phyloP scores from a whole-genome alignment of 2,888 invertebrate species.

The Eupithecia centaureata region DNA sequence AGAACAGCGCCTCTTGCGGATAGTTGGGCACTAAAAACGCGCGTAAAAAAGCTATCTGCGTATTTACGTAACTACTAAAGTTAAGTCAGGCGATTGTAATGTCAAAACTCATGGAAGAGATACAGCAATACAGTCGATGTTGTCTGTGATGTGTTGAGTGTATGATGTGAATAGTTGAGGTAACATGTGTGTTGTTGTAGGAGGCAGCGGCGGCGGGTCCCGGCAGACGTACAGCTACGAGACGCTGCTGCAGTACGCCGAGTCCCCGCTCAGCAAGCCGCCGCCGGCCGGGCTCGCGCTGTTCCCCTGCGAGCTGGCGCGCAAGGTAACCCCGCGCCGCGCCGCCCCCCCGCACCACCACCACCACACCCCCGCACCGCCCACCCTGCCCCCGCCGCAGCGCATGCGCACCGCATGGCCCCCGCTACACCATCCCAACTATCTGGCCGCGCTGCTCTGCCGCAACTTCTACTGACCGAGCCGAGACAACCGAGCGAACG shows the following conservation, averaged over 20 bases:
- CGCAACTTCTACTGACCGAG: slow-evolving; percentile 73
- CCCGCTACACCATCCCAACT: slow-evolving; percentile 74
- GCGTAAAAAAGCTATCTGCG: too few species aligned
- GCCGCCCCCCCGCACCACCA: slow-evolving; percentile 47
- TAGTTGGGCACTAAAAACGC: too few species aligned
- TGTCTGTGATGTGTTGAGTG: not conserved
- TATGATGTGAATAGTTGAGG: not conserved
- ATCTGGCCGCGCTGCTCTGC: slow-evolving; percentile 77
- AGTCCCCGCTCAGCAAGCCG: slow-evolving; percentile 82
- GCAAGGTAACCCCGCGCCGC: slow-evolving; percentile 76
- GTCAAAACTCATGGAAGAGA: too few species aligned
- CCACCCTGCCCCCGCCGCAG: slow-evolving; percentile 20
- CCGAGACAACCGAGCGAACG: not conserved
- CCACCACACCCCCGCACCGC: slow-evolving; percentile 43
- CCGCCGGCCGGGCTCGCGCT: slow-evolving; percentile 76
- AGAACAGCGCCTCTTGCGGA: too few species aligned
- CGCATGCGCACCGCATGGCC: slow-evolving; percentile 55
- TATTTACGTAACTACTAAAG: too few species aligned
- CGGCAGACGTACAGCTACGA: slow-evolving; percentile 81
- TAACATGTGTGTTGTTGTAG: slow-evolving; percentile 43
- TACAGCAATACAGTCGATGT: not conserved
- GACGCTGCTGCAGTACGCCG: slow-evolving; percentile 82
- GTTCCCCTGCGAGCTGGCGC: slow-evolving; percentile 80
- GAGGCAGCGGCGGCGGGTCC: slow-evolving; percentile 61
- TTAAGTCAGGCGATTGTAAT: too few species aligned